Evolutionary conservation across 2,797 vertebrate genomes (phyloP), one percentile per base, ranked within the genome.

Genomic region (Sebastes itinus): DNA sequence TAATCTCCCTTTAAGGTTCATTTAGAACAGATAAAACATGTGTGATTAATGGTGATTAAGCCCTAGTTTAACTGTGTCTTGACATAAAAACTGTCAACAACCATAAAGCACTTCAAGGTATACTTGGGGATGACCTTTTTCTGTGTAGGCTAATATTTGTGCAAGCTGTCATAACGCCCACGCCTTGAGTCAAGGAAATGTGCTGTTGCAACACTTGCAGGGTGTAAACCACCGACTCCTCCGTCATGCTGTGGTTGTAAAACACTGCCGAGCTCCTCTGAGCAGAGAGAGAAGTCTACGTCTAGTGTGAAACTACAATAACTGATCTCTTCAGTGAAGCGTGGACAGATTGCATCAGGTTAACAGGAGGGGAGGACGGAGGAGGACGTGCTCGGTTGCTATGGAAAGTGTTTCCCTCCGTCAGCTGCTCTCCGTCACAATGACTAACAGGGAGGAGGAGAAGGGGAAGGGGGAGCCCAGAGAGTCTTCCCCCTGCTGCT

Each of bases 331-430:
- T 64, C 52, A 33, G n/a, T 70, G 65, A 82, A 71, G 78, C 77
- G 76, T 74, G 80, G 59, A 28, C 55, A 69, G 80, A 90, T 85
- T 82, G 69, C 91, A 86, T 90, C 77, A 88, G 90, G 66, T 55
- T 72, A 71, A 60, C 79, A 74, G 78, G 28, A 69, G 81, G 46
- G 87, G 30, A 32, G 30, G 30, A 32, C 8, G 61, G 80, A 72
- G 81, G 83, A 81, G 6, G 82, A 81, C 86, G 71, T 54, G 86
- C 75, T 75, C 69, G 73, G 92, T 94, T 93, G 88, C 93, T 89
- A 93, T 93, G 94, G 92, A 95, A 95, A 94, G 94, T 90, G 93
- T 94, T 94, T 94, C 93, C 93, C 94, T 94, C 82, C 87, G 92
- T 94, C 93, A 91, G 92, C 92, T 90, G 90, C 83, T 90, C 83